These are phyloP conservation scores for Liolophura sinensis DNA, from an alignment of 1,140 invertebrate genomes.

Conservation along the genomic window DNA sequence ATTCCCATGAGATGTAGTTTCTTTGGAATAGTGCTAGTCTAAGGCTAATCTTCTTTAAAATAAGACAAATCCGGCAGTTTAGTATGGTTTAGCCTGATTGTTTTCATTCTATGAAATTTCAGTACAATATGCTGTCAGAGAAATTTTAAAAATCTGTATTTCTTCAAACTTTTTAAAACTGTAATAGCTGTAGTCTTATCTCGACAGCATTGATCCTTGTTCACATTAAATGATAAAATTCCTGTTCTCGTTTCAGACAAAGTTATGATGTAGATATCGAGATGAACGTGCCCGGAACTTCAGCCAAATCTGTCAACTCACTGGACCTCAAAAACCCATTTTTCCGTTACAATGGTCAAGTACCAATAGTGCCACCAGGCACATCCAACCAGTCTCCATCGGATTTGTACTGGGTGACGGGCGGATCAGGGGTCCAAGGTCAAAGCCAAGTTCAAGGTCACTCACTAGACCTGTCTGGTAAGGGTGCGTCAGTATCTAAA, in stretches of 20 bases:
- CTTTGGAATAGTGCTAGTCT: too few species aligned
- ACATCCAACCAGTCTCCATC: constrained; percentile 86
- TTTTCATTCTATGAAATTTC: too few species aligned
- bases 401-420: constrained; percentile 63
- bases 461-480: too few species aligned
- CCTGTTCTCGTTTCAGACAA: constrained; percentile 69
- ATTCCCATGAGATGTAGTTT: too few species aligned
- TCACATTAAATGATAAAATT: constrained; percentile 7
- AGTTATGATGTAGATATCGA: constrained; percentile 99
- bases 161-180: background rate
- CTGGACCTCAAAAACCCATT: constrained; percentile 99
- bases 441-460: too few species aligned
- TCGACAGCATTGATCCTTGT: background rate
- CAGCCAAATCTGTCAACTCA: constrained; percentile 73
- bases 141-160: too few species aligned
- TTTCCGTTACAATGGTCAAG: constrained; percentile 71
- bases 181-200: background rate
- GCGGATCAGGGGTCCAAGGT: too few species aligned
- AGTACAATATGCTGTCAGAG: too few species aligned
- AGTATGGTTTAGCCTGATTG: too few species aligned
- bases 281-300: constrained; percentile 85
- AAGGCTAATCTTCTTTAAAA: too few species aligned
- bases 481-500: too few species aligned
- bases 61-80: too few species aligned
- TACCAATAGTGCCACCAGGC: constrained; percentile 71